Evolutionary conservation across 2,113 vertebrate species (phyloP), one percentile per base, ranked within the genome.

Genomic region (Gnathonemus longibarbis): DNA sequence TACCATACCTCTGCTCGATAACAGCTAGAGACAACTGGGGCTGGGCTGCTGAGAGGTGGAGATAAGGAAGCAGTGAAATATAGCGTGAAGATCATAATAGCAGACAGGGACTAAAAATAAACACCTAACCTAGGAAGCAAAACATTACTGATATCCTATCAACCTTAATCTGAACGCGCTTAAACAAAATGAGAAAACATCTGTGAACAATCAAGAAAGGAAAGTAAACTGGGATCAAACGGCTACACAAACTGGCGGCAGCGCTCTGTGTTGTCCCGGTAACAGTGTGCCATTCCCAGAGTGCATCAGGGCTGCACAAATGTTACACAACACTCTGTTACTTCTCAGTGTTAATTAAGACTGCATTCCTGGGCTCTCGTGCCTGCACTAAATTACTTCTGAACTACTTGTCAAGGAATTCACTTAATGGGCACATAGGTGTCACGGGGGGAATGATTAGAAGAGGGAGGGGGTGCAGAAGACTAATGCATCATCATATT

Each of bases 321-420:
- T 27, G 84, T 50, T 86, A 86, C 84, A 86, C 84, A 49, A 86
- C 84, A 86, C 27, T 80, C 2, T 39, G 39, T 80, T 80, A 17
- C 74, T 39, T 42, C 39, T 31, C 74, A 50, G 10, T 31, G 46
- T 52, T 52, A 89, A 89, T 89, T 84, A 89, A 31, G 21, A 56
- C 39, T 46, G 52, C 77, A 46, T 84, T 84, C 89, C 83, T 80
- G 8, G 35, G 52, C 50, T 56, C 89, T 19, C 52, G 50, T 80
- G 49, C 42, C 89, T 84, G 10, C 50, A 42, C 19, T 42, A 50
- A 50, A 45, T 84, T 45, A 45, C 35, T 80, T 84, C 8, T 24
- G 49, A 84, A 84, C 66, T 48, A 89, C 66, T 89, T 80, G 58
- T 48, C 42, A 89, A 31, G 49, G 45, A 89, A 89, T 83, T 89